phyloP scores from a whole-genome alignment of 30 jellyfish, hydroid and myxozoan genomes.

The Chrysaora quinquecirrha region DNA sequence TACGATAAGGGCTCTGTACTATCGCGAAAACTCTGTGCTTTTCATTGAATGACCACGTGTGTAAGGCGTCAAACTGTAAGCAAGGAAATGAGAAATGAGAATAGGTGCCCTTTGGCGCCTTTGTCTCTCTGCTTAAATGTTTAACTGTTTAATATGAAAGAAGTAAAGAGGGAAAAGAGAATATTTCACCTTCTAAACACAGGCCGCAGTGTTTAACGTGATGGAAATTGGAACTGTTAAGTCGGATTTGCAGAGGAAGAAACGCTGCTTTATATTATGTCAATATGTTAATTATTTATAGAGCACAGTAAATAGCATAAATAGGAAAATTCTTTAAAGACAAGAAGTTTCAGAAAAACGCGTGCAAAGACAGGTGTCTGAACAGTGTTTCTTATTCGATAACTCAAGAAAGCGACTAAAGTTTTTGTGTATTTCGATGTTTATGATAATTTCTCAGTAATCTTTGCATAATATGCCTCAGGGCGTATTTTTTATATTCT shows the following conservation, averaged over 20 bases:
- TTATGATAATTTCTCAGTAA: too few species aligned
- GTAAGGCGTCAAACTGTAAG: too few species aligned
- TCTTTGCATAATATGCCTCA: too few species aligned
- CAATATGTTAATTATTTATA: background rate
- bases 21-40: too few species aligned
- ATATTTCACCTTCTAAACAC: background rate
- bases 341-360: background rate
- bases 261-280: background rate
- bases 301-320: background rate
- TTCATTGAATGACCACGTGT: too few species aligned
- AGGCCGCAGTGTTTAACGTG: background rate
- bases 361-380: constrained; percentile 8
- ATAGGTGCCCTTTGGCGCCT: background rate
- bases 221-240: background rate
- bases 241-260: background rate
- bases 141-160: background rate
- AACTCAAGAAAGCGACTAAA: too few species aligned
- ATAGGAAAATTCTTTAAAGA: background rate
- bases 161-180: background rate
- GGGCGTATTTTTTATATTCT: too few species aligned
- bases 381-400: too few species aligned
- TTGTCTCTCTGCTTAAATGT: background rate
- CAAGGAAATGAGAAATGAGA: too few species aligned
- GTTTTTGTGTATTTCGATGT: too few species aligned
- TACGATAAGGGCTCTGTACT: too few species aligned